Percentiles rank a stretch among this genome's conserved stretches.
These are phyloP conservation scores for Emys orbicularis DNA, from an alignment of 2,797 vertebrate species.

Conservation along the genomic window DNA sequence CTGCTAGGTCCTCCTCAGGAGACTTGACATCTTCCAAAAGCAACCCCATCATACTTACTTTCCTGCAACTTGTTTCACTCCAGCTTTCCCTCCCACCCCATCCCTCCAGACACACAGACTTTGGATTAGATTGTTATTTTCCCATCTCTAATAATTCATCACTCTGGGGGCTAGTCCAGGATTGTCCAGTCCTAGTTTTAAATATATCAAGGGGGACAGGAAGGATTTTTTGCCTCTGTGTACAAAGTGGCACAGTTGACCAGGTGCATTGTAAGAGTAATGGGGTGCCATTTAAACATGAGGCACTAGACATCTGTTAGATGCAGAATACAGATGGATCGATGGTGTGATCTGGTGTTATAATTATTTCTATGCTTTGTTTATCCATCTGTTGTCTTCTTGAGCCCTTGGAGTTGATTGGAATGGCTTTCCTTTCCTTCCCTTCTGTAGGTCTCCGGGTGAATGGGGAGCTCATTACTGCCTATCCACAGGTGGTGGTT, in stretches of 20 bases:
- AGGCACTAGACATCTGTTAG: background rate
- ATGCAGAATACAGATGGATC: background rate
- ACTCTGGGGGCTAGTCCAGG: background rate
- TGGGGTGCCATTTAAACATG: background rate
- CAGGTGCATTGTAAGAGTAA: background rate
- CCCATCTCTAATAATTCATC: background rate
- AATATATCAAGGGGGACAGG: background rate
- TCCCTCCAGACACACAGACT: background rate
- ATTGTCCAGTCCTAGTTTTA: background rate
- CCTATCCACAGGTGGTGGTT: slow-evolving; percentile 86
- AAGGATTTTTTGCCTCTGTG: background rate
- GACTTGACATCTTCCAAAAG: background rate
- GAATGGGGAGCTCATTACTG: slow-evolving; percentile 83
- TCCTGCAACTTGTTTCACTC: background rate
- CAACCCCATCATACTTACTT: rapidly evolving
- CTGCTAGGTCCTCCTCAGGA: background rate
- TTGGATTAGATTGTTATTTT: background rate
- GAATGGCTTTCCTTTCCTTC: slow-evolving; percentile 10
- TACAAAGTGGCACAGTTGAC: background rate
- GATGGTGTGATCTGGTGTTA: background rate
- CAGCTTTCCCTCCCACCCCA: background rate
- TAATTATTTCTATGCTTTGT: background rate
- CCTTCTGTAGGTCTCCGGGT: slow-evolving; percentile 82
- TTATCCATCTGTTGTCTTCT: background rate
- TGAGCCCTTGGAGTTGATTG: background rate